phyloP scores from a whole-genome alignment of 92 coral and sea anemone genomes.

The Zoanthus sansibaricus region DNA sequence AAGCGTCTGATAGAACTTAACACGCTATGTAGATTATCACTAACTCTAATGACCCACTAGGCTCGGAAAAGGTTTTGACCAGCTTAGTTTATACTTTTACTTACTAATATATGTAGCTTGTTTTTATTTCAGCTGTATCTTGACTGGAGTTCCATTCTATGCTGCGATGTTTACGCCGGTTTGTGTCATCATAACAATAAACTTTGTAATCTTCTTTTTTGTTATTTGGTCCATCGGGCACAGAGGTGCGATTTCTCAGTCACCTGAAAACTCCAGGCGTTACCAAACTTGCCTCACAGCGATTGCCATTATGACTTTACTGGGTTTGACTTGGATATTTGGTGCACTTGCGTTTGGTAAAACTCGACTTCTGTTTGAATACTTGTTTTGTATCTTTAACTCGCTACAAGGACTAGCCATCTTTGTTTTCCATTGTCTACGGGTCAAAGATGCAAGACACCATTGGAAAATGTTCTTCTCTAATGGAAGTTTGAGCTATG shows the following conservation, averaged over 20 bases:
- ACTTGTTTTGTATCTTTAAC: conserved; percentile 58
- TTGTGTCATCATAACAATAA: conserved; percentile 38
- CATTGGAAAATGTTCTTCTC: conserved; percentile 49
- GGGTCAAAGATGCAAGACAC: conserved; percentile 51
- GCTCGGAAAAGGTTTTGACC: neutral
- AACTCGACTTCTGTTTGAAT: conserved; percentile 55
- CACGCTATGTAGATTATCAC: too few species aligned
- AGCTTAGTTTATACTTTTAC: neutral
- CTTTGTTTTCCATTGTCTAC: conserved; percentile 59
- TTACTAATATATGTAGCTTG: neutral
- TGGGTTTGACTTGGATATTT: conserved; percentile 62
- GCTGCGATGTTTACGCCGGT: conserved; percentile 55
- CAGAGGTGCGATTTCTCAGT: neutral
- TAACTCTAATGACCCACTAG: neutral
- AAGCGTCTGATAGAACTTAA: too few species aligned
- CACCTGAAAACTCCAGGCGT: conserved; percentile 1
- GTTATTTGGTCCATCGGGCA: conserved; percentile 53
- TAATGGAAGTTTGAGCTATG: conserved; percentile 26
- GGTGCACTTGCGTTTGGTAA: conserved; percentile 54
- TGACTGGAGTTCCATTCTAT: conserved; percentile 54
- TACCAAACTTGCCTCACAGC: conserved; percentile 26
- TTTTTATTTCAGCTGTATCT: conserved; percentile 35
- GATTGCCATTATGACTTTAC: conserved; percentile 48
- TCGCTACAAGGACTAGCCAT: conserved; percentile 61
- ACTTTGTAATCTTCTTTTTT: conserved; percentile 46